Base-by-base conservation (phyloP, 2,888 invertebrate genomes). In the Diplazon laetatorius region DNA sequence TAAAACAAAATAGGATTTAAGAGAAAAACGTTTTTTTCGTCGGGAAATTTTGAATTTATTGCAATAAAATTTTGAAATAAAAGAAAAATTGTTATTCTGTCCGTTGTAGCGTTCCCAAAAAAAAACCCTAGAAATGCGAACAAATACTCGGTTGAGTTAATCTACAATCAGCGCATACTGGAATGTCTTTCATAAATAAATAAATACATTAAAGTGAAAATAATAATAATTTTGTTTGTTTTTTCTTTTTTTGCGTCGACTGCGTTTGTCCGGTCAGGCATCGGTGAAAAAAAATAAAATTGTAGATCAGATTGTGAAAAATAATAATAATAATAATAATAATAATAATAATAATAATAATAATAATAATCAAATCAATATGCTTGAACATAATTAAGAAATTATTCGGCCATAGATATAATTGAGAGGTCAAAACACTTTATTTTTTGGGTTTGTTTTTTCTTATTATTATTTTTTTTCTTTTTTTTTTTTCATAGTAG, bases 11-110 rank as follows among this genome's bases (percentile, higher is more conserved):
- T 65, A 37, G 50, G 83, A 86, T 85, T 86, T 83, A 85, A 81
- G 82, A 86, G 85, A 87, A 82, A 83, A 76, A 86, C 80, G 82
- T n/a, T 85, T 83, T 80, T 87, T 90, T 86, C 87, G 87, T 88
- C 86, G 88, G 88, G 90, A 89, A 91, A 91, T 89, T 90, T 89
- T 87, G 85, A 89, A 87, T 91, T 89, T 90, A 91, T 88, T 37
- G 30, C 30, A 30, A 30, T 6, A 6, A 30, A 48, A 57, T n/a
- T n/a, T n/a, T 44, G 63, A 50, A 68, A 59, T 22, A 63, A 44
- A 75, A 78, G 60, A 69, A 89, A 90, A 89, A 88, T 88, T 85
- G 85, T 85, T 85, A 84, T 84, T 87, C 85, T 89, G 88, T 87
- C 86, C 88, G 85, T 87, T 85, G n/a, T n/a, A n/a, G n/a, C n/a